Evolutionary conservation across 2,888 invertebrate genomes (phyloP).

Genomic region (Diploptera punctata): DNA sequence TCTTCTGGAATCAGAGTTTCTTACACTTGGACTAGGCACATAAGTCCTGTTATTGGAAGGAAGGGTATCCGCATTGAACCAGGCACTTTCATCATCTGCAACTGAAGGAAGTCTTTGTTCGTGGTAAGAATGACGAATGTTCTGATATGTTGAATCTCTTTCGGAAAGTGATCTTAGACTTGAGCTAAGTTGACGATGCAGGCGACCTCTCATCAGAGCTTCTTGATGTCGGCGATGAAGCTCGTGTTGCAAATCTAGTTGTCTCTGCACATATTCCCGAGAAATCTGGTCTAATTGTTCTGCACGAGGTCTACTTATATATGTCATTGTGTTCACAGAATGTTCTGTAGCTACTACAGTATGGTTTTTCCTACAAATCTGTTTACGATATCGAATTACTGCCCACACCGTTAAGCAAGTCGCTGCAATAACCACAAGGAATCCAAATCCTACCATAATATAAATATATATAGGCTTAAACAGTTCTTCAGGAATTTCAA

Average conservation of each 20-base stretch:
- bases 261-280: background rate
- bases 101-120: background rate
- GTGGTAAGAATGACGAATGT: background rate
- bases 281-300: background rate
- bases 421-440: background rate
- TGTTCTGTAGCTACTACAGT: background rate
- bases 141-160: background rate
- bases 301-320: background rate
- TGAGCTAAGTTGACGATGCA: background rate
- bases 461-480: background rate
- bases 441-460: background rate
- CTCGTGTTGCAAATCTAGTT: background rate
- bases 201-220: background rate
- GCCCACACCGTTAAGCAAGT: background rate
- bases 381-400: background rate
- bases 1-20: background rate
- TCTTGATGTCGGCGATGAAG: slow-evolving; percentile 4
- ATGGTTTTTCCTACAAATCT: background rate
- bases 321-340: background rate
- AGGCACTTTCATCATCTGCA: background rate
- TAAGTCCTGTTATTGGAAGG: background rate
- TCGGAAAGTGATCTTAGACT: background rate
- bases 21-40: background rate
- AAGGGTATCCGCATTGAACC: slow-evolving; percentile 11
- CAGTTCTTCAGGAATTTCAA: background rate